Conservation (phyloP, 2,888 invertebrate species). For the Agonopterix alstromeriana region DNA sequence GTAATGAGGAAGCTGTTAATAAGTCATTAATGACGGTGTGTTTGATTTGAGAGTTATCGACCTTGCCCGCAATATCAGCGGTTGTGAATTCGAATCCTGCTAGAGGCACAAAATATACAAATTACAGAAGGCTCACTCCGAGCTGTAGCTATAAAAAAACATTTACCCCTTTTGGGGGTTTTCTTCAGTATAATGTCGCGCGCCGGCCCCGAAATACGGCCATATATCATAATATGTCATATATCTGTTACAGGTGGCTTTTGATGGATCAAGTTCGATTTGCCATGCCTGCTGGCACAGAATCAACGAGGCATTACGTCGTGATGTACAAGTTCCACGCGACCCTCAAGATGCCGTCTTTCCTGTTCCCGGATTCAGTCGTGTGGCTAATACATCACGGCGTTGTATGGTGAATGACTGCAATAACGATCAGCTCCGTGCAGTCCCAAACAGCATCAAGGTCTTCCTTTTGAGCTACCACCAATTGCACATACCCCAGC, state of each 20-base stretch:
- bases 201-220: no score
- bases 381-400: neutral
- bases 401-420: conserved; percentile 2
- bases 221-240: neutral
- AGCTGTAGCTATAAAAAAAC: neutral
- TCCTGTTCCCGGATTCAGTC: neutral
- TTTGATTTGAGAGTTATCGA: no score
- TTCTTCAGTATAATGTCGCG: no score
- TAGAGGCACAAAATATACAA: neutral
- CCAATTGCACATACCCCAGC: conserved; percentile 4
- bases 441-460: neutral
- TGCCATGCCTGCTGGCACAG: conserved; percentile 13
- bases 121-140: neutral
- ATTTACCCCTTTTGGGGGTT: neutral
- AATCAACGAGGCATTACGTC: conserved; percentile 8
- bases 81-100: neutral
- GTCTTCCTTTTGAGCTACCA: conserved; percentile 4
- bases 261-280: conserved; percentile 12
- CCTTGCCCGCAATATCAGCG: neutral
- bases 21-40: no score
- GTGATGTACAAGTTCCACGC: conserved; percentile 4
- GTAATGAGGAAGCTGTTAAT: no score
- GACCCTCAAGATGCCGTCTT: conserved; percentile 6
- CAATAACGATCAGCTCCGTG: neutral
- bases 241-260: conserved; percentile 8